Percentiles rank a stretch among this genome's conserved stretches.
These are phyloP conservation scores for Philhelius pedissequus DNA, from an alignment of 2,888 invertebrate species.

Conservation along the genomic window DNA sequence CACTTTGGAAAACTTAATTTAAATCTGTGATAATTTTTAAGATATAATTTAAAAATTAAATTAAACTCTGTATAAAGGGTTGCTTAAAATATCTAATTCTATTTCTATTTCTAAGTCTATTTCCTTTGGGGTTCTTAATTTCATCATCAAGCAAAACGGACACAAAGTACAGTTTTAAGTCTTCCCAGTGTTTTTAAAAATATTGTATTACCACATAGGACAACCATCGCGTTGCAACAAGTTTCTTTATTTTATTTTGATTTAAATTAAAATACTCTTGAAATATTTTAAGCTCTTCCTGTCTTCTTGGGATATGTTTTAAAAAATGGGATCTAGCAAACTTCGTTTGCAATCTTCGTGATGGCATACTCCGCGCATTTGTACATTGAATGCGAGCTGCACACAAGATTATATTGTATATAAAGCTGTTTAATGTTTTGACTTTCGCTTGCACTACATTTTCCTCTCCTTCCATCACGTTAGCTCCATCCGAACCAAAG, in stretches of 20 bases:
- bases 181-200: conserved; percentile 4
- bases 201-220: neutral
- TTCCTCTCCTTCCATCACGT: neutral
- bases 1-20: conserved; percentile 1
- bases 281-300: neutral
- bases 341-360: neutral
- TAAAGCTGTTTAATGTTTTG: neutral
- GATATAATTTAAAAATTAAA: neutral
- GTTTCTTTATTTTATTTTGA: neutral
- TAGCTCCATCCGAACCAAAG: neutral
- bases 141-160: neutral
- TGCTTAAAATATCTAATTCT: neutral
- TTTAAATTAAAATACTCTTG: conserved; percentile 1
- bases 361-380: conserved; percentile 2
- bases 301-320: neutral
- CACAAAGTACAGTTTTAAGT: neutral
- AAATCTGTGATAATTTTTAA: conserved; percentile 5
- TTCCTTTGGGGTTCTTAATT: neutral
- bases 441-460: neutral
- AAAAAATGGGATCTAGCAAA: neutral
- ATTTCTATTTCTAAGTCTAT: no score
- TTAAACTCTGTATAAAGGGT: neutral
- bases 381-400: neutral
- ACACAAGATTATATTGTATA: neutral
- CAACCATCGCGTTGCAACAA: neutral